Conservation (phyloP, 2,113 vertebrate species). For the Pollimyrus isidori region DNA sequence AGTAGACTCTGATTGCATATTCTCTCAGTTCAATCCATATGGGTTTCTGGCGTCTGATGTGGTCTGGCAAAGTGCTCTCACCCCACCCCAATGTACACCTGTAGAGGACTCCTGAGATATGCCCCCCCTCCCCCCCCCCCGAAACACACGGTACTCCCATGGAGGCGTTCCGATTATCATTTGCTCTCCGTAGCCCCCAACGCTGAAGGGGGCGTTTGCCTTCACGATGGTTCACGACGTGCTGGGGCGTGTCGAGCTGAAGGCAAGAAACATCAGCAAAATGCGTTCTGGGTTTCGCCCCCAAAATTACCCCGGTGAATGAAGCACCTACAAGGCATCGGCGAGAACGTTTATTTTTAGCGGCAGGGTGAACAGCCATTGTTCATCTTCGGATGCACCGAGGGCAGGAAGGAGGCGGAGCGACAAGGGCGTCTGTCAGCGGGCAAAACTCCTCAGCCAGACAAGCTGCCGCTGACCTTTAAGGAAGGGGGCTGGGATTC, state of each 20-base stretch:
- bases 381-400: not conserved
- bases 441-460: not conserved
- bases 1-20: not conserved
- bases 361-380: not conserved
- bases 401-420: not conserved
- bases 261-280: not conserved
- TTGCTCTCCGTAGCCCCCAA: not conserved
- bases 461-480: not conserved
- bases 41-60: not conserved
- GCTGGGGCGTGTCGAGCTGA: not conserved
- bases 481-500: not conserved
- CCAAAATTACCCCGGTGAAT: not conserved
- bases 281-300: not conserved
- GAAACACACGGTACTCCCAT: not conserved
- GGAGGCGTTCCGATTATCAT: not conserved
- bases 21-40: not conserved
- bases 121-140: not conserved
- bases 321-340: not conserved
- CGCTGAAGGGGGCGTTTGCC: not conserved
- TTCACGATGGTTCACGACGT: not conserved
- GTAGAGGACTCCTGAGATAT: not conserved
- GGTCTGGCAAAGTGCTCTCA: not conserved
- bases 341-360: not conserved
- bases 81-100: not conserved
- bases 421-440: not conserved